These are phyloP conservation scores for Lobophora halterata DNA, from an alignment of 2,888 invertebrate species.

Conservation along the genomic window DNA sequence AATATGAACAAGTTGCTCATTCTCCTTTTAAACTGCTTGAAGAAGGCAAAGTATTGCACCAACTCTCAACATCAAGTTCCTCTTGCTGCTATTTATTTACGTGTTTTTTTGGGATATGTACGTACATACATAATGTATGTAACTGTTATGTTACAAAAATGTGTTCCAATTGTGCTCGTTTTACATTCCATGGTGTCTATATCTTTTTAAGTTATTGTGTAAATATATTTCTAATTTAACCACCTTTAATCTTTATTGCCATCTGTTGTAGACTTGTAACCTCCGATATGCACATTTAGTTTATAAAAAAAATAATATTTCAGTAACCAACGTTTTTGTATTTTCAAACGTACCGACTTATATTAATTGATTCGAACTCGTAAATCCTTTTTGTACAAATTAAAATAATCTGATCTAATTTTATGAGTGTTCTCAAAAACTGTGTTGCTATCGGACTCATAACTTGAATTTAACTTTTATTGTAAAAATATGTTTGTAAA, in stretches of 20 bases:
- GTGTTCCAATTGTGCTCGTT: constrained; percentile 46
- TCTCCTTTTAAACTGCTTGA: constrained; percentile 19
- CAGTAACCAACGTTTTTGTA: too few species aligned
- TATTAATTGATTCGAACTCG: too few species aligned
- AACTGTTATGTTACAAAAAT: constrained; percentile 13
- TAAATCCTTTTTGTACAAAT: too few species aligned
- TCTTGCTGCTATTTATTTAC: constrained; percentile 15
- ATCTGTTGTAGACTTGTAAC: constrained; percentile 35
- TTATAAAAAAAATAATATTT: too few species aligned
- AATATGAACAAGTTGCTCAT: constrained; percentile 11
- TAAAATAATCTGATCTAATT: too few species aligned
- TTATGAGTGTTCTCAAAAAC: too few species aligned
- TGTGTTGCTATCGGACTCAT: too few species aligned
- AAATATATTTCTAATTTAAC: constrained; percentile 35
- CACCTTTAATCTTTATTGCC: constrained; percentile 43
- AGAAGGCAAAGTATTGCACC: constrained; percentile 3
- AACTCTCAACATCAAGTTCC: constrained; percentile 24
- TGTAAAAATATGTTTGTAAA: constrained; percentile 11
- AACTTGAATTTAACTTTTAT: too few species aligned
- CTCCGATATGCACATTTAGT: too few species aligned
- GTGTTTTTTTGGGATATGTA: constrained; percentile 7
- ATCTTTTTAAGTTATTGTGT: constrained; percentile 42
- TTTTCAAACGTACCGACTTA: too few species aligned
- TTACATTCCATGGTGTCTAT: constrained; percentile 45
- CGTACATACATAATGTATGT: constrained; percentile 12